Evolutionary conservation across 2,797 vertebrate species (phyloP).

Genomic region (Steatocranus sp.): DNA sequence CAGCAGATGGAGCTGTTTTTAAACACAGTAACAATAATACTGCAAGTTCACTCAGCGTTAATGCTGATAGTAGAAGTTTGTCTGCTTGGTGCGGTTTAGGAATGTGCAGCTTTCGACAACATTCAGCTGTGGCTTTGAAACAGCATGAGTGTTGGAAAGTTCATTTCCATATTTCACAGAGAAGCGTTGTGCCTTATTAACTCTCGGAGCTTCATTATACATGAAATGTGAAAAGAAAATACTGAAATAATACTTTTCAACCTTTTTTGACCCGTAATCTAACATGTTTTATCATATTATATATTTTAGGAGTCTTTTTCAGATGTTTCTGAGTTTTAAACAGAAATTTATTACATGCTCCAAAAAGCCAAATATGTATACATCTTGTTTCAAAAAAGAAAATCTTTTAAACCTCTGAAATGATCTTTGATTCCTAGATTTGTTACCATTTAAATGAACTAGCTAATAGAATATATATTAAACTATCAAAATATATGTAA

Average conservation of each 20-base stretch:
- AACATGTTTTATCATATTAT: not conserved
- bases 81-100: not conserved
- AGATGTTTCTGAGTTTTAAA: not conserved
- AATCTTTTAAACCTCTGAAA: not conserved
- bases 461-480: not conserved
- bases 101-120: not conserved
- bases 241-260: not conserved
- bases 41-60: not conserved
- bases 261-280: not conserved
- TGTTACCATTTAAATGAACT: not conserved
- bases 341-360: not conserved
- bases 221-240: not conserved
- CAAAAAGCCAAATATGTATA: not conserved
- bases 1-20: conserved; percentile 15
- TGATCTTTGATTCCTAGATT: not conserved
- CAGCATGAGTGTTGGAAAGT: not conserved
- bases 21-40: not conserved
- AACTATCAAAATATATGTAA: not conserved
- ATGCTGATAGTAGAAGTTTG: not conserved
- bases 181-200: not conserved
- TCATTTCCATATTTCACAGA: not conserved
- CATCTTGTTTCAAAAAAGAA: not conserved
- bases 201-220: not conserved
- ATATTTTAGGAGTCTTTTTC: not conserved
- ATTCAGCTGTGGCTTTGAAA: not conserved